A percentile compares a stretch with the other conserved stretches of the same genome.
Conservation (phyloP, 2,888 invertebrate genomes). For the Apodemia mormo region DNA sequence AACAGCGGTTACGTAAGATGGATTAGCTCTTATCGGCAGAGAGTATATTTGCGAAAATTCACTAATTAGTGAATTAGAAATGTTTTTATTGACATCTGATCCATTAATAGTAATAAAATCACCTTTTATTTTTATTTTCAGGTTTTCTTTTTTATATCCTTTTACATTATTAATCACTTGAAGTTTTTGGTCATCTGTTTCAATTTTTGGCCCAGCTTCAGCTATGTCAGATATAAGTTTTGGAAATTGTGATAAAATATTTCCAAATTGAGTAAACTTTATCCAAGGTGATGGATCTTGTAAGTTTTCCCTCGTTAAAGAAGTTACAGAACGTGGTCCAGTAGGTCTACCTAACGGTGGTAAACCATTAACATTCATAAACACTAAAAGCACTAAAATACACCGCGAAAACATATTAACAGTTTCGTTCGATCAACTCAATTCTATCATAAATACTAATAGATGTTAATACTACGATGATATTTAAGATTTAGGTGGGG, state of each 20-base stretch:
- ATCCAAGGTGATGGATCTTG: constrained; percentile 22
- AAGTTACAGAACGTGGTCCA: constrained; percentile 16
- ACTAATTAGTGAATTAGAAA: constrained; percentile 6
- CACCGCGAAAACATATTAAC: constrained; percentile 1
- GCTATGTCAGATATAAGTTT: constrained; percentile 18
- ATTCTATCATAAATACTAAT: background rate
- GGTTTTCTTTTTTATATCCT: constrained; percentile 19
- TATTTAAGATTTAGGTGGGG: constrained; percentile 6
- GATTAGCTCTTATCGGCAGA: constrained; percentile 17
- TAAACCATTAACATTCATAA: constrained; percentile 12
- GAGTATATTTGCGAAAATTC: constrained; percentile 22
- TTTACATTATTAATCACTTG: constrained; percentile 23
- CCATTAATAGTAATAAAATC: constrained; percentile 21
- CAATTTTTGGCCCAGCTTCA: constrained; percentile 23
- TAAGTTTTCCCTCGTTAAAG: constrained; percentile 12
- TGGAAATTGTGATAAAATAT: constrained; percentile 21
- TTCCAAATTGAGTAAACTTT: constrained; percentile 22
- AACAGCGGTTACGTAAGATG: constrained; percentile 12
- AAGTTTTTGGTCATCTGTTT: constrained; percentile 16
- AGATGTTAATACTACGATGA: background rate
- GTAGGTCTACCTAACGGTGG: constrained; percentile 4
- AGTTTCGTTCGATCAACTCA: constrained; percentile 2
- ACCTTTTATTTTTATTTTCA: constrained; percentile 13
- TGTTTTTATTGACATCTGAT: constrained; percentile 5
- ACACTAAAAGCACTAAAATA: background rate